Evolutionary conservation across 2,888 invertebrate species (phyloP).

Genomic region (Unio pictorum): DNA sequence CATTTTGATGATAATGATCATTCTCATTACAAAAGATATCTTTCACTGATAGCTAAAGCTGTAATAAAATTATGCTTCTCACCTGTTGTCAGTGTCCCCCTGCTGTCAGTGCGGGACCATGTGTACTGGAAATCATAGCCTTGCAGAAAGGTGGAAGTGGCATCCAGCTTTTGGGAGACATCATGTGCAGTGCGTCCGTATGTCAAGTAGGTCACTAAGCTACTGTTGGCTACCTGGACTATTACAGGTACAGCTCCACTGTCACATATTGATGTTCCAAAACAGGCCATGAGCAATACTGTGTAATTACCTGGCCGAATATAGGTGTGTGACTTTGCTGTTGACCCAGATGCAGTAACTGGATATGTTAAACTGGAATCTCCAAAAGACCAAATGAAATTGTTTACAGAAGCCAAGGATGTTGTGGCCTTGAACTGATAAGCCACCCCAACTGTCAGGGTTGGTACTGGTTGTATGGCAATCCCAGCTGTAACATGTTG

Average conservation of each 20-base stretch:
- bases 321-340: slow-evolving; percentile 22
- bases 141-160: slow-evolving; percentile 15
- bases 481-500: slow-evolving; percentile 17
- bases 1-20: too few species aligned
- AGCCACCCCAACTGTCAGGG: slow-evolving; percentile 7
- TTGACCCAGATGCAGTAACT: slow-evolving; percentile 5
- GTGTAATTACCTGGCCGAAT: slow-evolving; percentile 32
- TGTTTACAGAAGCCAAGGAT: slow-evolving; percentile 11
- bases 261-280: slow-evolving; percentile 18
- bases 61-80: too few species aligned
- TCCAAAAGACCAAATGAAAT: slow-evolving; percentile 32
- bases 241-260: slow-evolving; percentile 12
- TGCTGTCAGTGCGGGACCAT: slow-evolving; percentile 12
- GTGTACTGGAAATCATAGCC: slow-evolving; percentile 19
- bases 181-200: slow-evolving; percentile 3
- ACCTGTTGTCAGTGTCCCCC: not conserved
- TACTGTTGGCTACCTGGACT: slow-evolving; percentile 16
- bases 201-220: slow-evolving; percentile 17
- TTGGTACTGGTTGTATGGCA: slow-evolving; percentile 5
- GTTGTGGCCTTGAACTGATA: slow-evolving; percentile 11
- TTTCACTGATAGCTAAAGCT: too few species aligned
- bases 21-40: too few species aligned
- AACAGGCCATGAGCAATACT: slow-evolving; percentile 27
- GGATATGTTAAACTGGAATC: slow-evolving; percentile 12
- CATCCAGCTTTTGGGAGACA: slow-evolving; percentile 7